phyloP scores from a whole-genome alignment of 1,140 invertebrate genomes.

The Melitaea cinxia region DNA sequence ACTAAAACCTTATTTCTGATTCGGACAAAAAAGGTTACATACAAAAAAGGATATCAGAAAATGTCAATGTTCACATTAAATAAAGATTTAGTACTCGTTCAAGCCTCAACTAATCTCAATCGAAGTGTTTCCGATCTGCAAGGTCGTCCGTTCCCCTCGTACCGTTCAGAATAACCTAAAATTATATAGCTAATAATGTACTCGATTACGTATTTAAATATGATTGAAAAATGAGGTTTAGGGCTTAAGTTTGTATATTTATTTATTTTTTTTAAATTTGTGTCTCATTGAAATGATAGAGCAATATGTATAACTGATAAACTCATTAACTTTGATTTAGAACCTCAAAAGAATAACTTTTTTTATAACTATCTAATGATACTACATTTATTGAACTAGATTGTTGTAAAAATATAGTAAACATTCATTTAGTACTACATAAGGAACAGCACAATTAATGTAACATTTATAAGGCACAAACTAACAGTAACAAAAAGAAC shows the following conservation, averaged over 20 bases:
- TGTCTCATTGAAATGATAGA: too few species aligned
- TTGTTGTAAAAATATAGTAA: too few species aligned
- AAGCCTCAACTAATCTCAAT: constrained; percentile 5
- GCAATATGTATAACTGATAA: too few species aligned
- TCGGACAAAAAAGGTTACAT: not conserved
- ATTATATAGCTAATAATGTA: not conserved
- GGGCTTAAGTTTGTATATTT: not conserved
- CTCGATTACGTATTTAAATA: not conserved
- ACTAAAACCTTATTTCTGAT: not conserved
- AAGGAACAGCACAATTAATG: too few species aligned
- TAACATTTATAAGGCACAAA: too few species aligned
- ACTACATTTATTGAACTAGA: too few species aligned
- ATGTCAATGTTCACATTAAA: constrained; percentile 3
- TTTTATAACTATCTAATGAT: too few species aligned
- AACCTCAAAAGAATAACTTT: too few species aligned
- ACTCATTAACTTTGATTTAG: too few species aligned
- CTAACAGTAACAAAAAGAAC: too few species aligned
- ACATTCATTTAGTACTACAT: too few species aligned
- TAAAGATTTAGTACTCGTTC: not conserved
- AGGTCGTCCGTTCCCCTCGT: constrained; percentile 51
- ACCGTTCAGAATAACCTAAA: not conserved
- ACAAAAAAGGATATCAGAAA: constrained; percentile 1
- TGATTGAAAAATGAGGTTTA: not conserved
- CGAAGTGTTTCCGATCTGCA: constrained; percentile 31
- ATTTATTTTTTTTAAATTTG: not conserved